A percentile compares a stretch with the other conserved stretches of the same genome.
Conservation (phyloP, 2,888 invertebrate genomes). For the Schizaphis graminum region DNA sequence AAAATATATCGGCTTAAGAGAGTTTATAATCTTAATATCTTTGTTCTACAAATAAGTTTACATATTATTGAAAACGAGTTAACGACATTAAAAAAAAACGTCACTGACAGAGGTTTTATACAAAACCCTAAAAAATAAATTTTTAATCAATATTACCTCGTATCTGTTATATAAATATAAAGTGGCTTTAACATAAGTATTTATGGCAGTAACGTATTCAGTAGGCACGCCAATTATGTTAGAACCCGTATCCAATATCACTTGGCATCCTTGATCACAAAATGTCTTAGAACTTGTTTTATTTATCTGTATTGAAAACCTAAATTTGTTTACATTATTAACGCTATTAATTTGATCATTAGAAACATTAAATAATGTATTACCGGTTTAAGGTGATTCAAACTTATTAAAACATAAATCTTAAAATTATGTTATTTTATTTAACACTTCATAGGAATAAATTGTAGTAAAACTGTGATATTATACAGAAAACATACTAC, state of each 20-base stretch:
- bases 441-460: not conserved
- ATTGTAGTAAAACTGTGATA: not conserved
- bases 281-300: conserved; percentile 22
- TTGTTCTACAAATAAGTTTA: not conserved
- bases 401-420: not conserved
- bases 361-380: not conserved
- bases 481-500: not conserved
- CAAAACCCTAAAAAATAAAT: not conserved
- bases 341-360: not conserved
- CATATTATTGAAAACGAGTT: not conserved
- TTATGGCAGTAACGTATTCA: not conserved
- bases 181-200: not conserved
- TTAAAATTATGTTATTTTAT: not conserved
- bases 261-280: conserved; percentile 58
- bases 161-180: conserved; percentile 29
- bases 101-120: not conserved
- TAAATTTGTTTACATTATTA: not conserved
- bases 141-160: not conserved
- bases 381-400: not conserved
- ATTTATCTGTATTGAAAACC: conserved; percentile 25
- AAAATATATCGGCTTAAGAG: not conserved
- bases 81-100: not conserved
- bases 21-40: not conserved
- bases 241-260: conserved; percentile 43
- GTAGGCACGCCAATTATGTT: conserved; percentile 63